phyloP scores from a whole-genome alignment of 2,113 vertebrate genomes.

The Cettia cetti region DNA sequence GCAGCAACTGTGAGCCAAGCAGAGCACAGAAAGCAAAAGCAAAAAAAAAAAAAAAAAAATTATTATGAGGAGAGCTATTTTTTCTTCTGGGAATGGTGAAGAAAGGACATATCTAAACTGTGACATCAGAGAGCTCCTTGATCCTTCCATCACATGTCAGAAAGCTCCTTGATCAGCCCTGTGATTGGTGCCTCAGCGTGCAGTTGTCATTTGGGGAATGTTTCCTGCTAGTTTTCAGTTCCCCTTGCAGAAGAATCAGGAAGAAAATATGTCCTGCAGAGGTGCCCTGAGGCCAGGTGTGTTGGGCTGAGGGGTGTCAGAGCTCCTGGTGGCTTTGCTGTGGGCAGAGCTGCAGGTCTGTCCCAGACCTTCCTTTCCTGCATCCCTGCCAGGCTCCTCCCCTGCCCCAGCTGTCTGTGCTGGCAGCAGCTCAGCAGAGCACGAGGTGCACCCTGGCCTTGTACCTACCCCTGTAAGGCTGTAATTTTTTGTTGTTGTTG shows the following conservation, averaged over 20 bases:
- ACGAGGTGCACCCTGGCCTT: conserved; percentile 33
- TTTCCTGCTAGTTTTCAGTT: neutral
- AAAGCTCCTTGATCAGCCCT: conserved; percentile 48
- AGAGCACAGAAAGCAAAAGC: neutral
- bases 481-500: conserved; percentile 24
- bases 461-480: conserved; percentile 11
- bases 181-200: neutral
- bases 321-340: neutral
- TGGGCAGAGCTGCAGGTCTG: neutral
- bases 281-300: neutral
- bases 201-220: neutral
- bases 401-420: neutral
- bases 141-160: conserved; percentile 42
- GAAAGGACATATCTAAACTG: neutral
- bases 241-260: neutral
- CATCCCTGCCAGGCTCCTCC: neutral
- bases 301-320: neutral
- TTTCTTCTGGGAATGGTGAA: neutral
- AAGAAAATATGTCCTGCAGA: neutral
- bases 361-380: neutral
- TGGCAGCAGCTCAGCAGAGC: neutral
- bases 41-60: neutral
- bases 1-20: neutral
- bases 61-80: neutral
- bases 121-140: conserved; percentile 59